Base-by-base conservation (phyloP, 2,113 vertebrate genomes). In the Etheostoma cragini region DNA sequence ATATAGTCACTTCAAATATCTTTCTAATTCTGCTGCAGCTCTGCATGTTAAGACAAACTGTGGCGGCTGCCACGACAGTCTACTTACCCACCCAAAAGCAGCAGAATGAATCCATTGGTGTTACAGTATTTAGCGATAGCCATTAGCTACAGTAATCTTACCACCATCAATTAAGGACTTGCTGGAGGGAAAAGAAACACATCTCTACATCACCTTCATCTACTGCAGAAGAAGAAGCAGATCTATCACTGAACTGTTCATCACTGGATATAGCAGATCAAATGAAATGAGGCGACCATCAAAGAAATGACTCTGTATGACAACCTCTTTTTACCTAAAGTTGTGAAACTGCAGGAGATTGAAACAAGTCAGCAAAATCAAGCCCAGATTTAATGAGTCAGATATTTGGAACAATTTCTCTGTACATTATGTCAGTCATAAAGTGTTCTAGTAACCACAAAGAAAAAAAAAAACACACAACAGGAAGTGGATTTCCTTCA, bases 361-460 rank as follows among this genome's bases (percentile, higher is more conserved):
- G 16, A 78, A 79, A 71, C 30, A 46, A 30, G 64, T 52, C 45
- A 45, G 35, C 49, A 61, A 76, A 76, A 69, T 62, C 21, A 78
- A 77, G 54, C 26, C 64, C 57, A 67, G 52, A 74, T 86, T 89
- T 84, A 80, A 80, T 78, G 26, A 56, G 26, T 81, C 42, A 85
- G 64, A 84, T 21, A 75, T 71, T 62, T 24, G 35, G n/a, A 73
- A 70, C 26, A 56, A 14, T 77, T 56, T 57, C 7, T 79, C 38
- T 68, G 24, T 70, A 79, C 80, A 82, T 68, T 33, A 46, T 42
- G 57, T 65, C 24, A 76, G 46, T 68, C 57, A 76, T 65, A 76
- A 21, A 73, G 38, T 64, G 15, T 62, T 50, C 45, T 57, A 17
- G 17, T 52, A 74, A 54, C 8, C 17, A 67, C 42, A 64, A 69